Base-by-base conservation (phyloP, 2,113 vertebrate genomes). In the Pungitius pungitius region DNA sequence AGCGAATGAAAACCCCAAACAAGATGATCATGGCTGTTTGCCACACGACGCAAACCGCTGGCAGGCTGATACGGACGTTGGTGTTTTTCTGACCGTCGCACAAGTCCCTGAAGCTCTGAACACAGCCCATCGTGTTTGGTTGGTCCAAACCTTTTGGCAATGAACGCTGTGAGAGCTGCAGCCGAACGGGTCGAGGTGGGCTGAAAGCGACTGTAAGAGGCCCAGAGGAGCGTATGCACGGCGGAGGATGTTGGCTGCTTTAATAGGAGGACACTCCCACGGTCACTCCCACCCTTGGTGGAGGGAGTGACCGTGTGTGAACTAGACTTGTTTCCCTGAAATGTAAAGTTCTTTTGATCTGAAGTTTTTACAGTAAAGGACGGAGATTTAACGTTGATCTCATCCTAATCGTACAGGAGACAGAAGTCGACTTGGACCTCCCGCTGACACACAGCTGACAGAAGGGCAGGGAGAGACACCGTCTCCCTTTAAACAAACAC, bases 1-100 rank as follows among this genome's bases (percentile, higher is more conserved):
- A 99, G 56, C 96, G 96, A 43, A 97, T 93, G 0, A 98, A 99
- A 52, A 97, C 70, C 0, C 97, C 96, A 0, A 99, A 99, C 27
- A 99, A 94, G 75, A 97, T 82, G 17, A 99, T 94, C 96, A 98
- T 95, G n/a, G 89, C 92, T 27, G 78, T 84, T 82, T 99, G 92
- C 95, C 96, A 96, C 69, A 96, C 84, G 7, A 98, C 85, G 82
- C 97, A 98, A 8, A 94, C 51, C 0, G 94, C 80, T 0, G 98
- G 98, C 33, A 99, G 93, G 72, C 95, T 94, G 75, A 94, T 75
- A 54, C 94, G 95, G 73, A 99, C 89, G 54, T 90, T 89, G 0
- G 96, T 97, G 77, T 96, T 96, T 88, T 94, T 95, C 9, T 73
- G 65, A 9, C 89, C 67, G 74, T 93, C 90, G n/a, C 92, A 94